Conservation (phyloP, 2,797 vertebrate species). For the Danionella dracula region DNA sequence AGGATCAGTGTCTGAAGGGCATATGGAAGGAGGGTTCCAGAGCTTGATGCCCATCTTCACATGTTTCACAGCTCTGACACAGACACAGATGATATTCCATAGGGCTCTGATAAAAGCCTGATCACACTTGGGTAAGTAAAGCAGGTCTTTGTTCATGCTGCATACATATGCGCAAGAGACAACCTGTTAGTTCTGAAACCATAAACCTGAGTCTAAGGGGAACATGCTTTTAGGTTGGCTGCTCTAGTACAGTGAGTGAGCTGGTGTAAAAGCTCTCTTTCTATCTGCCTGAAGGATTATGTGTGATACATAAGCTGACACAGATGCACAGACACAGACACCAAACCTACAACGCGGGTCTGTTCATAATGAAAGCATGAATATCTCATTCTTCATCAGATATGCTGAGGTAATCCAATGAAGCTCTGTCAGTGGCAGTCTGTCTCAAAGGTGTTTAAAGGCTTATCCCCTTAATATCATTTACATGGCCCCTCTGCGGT, state of each 20-base stretch:
- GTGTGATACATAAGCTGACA: too few species aligned
- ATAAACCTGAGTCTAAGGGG: conserved; percentile 4
- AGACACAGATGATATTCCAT: conserved; percentile 69
- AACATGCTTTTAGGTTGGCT: conserved; percentile 2
- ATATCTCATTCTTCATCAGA: conserved; percentile 26
- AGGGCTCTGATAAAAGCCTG: conserved; percentile 61
- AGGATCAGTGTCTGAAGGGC: conserved; percentile 16
- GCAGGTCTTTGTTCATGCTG: conserved; percentile 54
- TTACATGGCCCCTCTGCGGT: conserved; percentile 48
- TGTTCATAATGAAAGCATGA: conserved; percentile 23
- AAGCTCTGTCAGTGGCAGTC: conserved; percentile 40
- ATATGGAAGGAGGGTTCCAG: conserved; percentile 4
- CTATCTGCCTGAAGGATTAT: neutral
- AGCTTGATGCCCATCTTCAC: conserved; percentile 49
- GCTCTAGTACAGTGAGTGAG: neutral
- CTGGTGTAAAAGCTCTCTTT: neutral
- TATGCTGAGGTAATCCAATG: conserved; percentile 36
- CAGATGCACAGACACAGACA: neutral
- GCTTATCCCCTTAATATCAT: conserved; percentile 51
- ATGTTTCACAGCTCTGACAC: conserved; percentile 53
- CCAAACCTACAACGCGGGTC: neutral
- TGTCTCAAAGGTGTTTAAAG: conserved; percentile 54
- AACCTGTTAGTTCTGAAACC: conserved; percentile 9
- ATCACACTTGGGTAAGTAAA: conserved; percentile 46
- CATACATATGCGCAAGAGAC: conserved; percentile 36